Evolutionary conservation across 2,113 vertebrate genomes (phyloP).

Genomic region (Dromas ardeola): DNA sequence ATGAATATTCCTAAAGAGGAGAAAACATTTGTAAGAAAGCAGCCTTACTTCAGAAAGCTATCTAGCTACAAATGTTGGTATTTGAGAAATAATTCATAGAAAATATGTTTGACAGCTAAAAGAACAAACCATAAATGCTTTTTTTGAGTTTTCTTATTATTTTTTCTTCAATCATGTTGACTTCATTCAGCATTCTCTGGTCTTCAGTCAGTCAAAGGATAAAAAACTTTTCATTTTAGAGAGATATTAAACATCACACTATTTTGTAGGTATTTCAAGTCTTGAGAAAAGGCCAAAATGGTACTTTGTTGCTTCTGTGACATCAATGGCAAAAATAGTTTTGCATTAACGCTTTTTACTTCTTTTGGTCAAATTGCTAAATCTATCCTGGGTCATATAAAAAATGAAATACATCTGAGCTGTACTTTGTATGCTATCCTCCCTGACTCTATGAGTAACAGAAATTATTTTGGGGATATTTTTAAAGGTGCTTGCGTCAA

Average conservation of each 20-base stretch:
- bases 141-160: background rate
- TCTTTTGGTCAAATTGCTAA: background rate
- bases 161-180: background rate
- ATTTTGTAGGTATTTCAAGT: background rate
- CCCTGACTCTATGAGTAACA: background rate
- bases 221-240: background rate
- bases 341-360: background rate
- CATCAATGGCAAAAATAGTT: background rate
- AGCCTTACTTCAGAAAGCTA: background rate
- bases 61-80: background rate
- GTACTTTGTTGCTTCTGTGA: background rate
- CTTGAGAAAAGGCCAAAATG: background rate
- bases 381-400: background rate
- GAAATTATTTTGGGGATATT: background rate
- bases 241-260: background rate
- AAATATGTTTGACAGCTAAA: background rate
- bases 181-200: background rate
- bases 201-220: background rate
- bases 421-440: background rate
- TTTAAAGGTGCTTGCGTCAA: background rate
- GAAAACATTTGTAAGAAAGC: background rate
- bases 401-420: background rate
- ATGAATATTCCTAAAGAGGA: background rate
- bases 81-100: background rate
- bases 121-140: background rate